Evolutionary conservation across 1,140 invertebrate genomes (phyloP), one percentile per base, ranked within the genome.

Genomic region (Triops longicaudatus): DNA sequence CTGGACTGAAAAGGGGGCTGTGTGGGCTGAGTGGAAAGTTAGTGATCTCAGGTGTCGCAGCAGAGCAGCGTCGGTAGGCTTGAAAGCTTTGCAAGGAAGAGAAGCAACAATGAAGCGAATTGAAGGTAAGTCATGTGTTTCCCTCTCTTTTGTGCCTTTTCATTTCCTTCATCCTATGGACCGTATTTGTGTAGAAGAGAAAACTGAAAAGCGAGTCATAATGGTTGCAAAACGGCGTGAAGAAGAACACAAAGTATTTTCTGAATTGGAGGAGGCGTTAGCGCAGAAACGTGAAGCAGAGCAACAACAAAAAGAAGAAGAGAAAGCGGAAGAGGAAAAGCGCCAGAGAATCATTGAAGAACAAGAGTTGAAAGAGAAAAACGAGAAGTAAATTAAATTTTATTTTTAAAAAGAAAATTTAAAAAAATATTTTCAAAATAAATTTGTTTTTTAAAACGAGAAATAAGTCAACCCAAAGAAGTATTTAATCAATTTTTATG

Each of bases 251-350:
- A 9, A 6, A 63, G 1, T 63, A 22, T 6, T 6, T 14, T 63
- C 50, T 17, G 17, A 17, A 9, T 63, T 63, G 50, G 50, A 5
- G 14, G 14, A n/a, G 2, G 14, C 50, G 2, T 14, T 63, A 63
- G 50, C 50, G 50, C 50, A 63, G 22, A 63, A 63, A 63, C 50
- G 50, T 63, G 50, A 63, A 63, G 50, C 50, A 17, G 17, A 63
- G 0, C 14, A 17, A 14, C 50, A 12, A 63, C 10, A 63, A 63
- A 9, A 6, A 63, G 50, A 63, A 14, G 17, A n/a, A 22, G 14
- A 63, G 9, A 63, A 63, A 4, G 14, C 17, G 50, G 50, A 63
- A 63, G 50, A 17, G 6, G 50, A 63, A 63, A 63, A 63, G 7
- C 50, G 50, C 17, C 10, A 17, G 1, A 63, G 17, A 63, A 14